Conservation (phyloP, 2,797 vertebrate genomes). For the Thunnus albacares region DNA sequence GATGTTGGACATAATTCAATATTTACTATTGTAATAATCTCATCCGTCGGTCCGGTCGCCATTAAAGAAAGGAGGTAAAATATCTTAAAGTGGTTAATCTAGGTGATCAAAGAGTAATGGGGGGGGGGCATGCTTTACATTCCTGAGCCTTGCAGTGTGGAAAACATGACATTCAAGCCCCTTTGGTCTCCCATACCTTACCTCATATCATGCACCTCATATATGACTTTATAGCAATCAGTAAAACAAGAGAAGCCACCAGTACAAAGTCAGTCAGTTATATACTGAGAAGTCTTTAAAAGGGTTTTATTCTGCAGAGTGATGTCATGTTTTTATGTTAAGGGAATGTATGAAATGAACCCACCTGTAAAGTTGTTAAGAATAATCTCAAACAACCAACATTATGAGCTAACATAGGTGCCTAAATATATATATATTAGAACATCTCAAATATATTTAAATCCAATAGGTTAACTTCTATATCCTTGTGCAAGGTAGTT, state of each 20-base stretch:
- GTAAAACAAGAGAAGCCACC: not conserved
- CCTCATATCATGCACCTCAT: not conserved
- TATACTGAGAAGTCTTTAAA: too few relatives aligned
- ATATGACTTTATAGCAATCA: not conserved
- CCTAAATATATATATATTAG: too few relatives aligned
- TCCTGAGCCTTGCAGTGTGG: slow-evolving; percentile 41
- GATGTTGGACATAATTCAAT: slow-evolving; percentile 36
- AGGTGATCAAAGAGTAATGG: slow-evolving; percentile 52
- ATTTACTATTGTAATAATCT: slow-evolving; percentile 34
- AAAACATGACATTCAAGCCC: not conserved
- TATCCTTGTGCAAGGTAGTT: too few relatives aligned
- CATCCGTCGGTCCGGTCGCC: not conserved
- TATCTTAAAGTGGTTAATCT: slow-evolving; percentile 21
- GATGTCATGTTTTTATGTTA: too few relatives aligned
- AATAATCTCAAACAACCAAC: not conserved
- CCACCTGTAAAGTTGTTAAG: too few relatives aligned
- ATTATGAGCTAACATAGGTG: not conserved
- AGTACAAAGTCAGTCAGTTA: not conserved
- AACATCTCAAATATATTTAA: too few relatives aligned
- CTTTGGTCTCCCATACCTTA: slow-evolving; percentile 16
- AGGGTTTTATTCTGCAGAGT: too few relatives aligned
- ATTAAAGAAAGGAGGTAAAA: not conserved
- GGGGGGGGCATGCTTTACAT: slow-evolving; percentile 49
- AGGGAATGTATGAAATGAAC: too few relatives aligned
- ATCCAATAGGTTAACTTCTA: too few relatives aligned